Percentiles rank a stretch among this genome's conserved stretches.
Evolutionary conservation across 2,113 vertebrate genomes (phyloP).

Genomic region (Ceratotherium simum): DNA sequence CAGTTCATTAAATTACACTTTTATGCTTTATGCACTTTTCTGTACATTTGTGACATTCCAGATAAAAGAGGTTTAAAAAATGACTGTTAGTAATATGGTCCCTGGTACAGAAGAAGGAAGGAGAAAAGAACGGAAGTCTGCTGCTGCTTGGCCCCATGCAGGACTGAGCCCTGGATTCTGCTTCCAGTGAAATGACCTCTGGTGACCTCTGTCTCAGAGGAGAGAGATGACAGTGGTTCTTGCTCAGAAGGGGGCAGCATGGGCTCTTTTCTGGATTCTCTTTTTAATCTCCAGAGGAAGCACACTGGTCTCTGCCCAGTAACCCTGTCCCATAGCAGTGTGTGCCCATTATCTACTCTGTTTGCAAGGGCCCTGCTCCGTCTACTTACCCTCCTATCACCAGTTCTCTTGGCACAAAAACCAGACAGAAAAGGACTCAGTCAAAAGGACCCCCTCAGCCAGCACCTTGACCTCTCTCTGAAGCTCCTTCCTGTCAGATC

Average conservation of each 20-base stretch:
- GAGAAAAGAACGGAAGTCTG: not conserved
- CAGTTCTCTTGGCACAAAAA: not conserved
- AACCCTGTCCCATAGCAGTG: not conserved
- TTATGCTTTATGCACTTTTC: not conserved
- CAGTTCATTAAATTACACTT: not conserved
- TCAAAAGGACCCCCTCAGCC: not conserved
- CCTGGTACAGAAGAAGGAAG: not conserved
- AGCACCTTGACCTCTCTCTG: not conserved
- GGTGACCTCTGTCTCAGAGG: not conserved
- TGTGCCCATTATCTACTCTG: not conserved
- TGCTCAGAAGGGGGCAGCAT: not conserved
- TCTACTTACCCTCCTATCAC: not conserved
- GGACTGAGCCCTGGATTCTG: not conserved
- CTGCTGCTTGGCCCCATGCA: not conserved
- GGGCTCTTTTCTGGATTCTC: not conserved
- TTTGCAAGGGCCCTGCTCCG: not conserved
- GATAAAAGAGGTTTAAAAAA: not conserved
- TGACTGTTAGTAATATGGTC: not conserved
- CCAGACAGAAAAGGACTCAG: not conserved
- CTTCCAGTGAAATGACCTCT: not conserved
- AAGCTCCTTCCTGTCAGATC: not conserved
- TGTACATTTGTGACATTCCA: not conserved
- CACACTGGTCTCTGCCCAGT: not conserved
- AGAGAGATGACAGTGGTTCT: not conserved
- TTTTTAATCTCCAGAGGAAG: not conserved